These are phyloP conservation scores for Chondrosia reniformis DNA, from an alignment of 37 sponge, comb jelly and placozoan genomes.

Conservation along the genomic window DNA sequence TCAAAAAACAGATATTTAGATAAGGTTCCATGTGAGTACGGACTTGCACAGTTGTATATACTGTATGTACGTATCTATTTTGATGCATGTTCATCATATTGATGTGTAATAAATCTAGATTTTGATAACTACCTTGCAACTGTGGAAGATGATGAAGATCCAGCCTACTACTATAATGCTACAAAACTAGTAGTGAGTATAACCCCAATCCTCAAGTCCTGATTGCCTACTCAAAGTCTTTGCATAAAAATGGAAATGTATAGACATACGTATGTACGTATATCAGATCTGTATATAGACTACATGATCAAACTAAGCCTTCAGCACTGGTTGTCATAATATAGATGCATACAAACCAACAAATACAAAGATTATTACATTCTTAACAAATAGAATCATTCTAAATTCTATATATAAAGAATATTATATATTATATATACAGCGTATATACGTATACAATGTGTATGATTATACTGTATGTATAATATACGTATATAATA, in stretches of 20 bases:
- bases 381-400: no score
- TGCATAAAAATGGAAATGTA: not conserved
- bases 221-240: not conserved
- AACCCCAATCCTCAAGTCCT: conserved; percentile 1
- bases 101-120: not conserved
- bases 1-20: no score
- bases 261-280: not conserved
- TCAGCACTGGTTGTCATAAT: no score
- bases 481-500: not conserved
- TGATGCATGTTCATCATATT: not conserved
- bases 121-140: conserved; percentile 5
- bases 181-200: not conserved
- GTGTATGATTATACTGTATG: conserved; percentile 1
- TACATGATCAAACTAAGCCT: not conserved
- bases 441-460: no score
- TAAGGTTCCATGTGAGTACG: no score
- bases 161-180: conserved; percentile 13
- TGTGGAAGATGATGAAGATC: not conserved
- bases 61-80: not conserved
- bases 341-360: no score
- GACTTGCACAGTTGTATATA: no score
- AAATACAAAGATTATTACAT: no score
- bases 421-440: no score
- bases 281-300: no score
- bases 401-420: no score